Conservation (phyloP, 2,888 invertebrate species). For the Podotricha telesiphe region DNA sequence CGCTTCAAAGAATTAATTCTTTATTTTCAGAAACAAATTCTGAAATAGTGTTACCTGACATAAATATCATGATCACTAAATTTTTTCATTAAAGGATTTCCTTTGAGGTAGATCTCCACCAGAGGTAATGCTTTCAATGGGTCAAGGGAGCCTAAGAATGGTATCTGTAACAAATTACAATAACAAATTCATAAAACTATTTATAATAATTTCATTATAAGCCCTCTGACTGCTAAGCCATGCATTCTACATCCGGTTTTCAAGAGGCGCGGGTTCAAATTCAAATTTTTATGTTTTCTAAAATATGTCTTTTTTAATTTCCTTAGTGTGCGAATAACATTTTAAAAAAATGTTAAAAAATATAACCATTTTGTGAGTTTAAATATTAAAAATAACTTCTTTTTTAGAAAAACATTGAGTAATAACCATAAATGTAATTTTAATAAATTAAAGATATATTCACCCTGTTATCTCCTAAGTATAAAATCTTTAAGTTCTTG, state of each 20-base stretch:
- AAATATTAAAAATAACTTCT: too few species aligned
- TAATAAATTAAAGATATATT: conserved; percentile 46
- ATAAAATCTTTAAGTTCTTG: conserved; percentile 89
- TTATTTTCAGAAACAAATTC: neutral
- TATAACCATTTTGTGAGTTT: too few species aligned
- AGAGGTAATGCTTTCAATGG: conserved; percentile 87
- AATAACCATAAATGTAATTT: neutral
- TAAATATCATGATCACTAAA: conserved; percentile 90
- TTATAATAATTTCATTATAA: too few species aligned
- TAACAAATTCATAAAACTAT: too few species aligned
- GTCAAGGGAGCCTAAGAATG: conserved; percentile 86
- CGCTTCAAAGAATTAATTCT: neutral
- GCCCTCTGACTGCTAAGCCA: too few species aligned
- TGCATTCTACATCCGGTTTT: too few species aligned
- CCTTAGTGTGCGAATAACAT: too few species aligned
- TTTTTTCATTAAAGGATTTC: conserved; percentile 91
- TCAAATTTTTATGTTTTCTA: too few species aligned
- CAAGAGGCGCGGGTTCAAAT: too few species aligned
- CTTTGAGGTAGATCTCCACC: conserved; percentile 89
- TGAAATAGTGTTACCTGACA: conserved; percentile 88
- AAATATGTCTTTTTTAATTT: too few species aligned
- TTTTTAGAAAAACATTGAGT: too few species aligned
- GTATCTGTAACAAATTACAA: conserved; percentile 80
- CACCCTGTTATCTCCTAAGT: conserved; percentile 92
- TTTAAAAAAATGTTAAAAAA: too few species aligned